These are phyloP conservation scores for Nothoprocta pentlandii DNA, from an alignment of 2,113 vertebrate species.

Conservation along the genomic window DNA sequence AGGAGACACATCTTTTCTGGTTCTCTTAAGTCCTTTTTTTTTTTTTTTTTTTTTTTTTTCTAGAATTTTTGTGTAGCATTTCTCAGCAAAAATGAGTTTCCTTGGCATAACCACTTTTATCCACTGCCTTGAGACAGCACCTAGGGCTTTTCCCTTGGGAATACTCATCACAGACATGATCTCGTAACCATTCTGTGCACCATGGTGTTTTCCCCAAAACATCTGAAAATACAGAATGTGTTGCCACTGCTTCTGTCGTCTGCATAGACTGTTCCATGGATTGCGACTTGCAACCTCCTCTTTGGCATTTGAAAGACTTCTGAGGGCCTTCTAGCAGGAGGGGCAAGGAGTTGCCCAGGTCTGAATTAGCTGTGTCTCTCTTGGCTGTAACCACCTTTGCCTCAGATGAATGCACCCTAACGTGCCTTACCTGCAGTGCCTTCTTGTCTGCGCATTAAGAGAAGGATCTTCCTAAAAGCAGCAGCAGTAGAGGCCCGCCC, in stretches of 20 bases:
- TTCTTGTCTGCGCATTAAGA: background rate
- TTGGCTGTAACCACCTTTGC: background rate
- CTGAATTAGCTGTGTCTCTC: background rate
- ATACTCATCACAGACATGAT: background rate
- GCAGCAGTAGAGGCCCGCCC: background rate
- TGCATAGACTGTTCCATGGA: background rate
- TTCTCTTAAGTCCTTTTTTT: background rate
- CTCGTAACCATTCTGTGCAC: background rate
- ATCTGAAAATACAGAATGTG: background rate
- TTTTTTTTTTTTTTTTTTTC: background rate
- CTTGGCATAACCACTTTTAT: background rate
- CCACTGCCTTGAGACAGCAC: background rate
- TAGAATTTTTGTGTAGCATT: background rate
- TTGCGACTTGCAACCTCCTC: background rate
- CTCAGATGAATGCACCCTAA: background rate
- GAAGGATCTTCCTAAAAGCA: background rate
- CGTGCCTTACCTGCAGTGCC: background rate
- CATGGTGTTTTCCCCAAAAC: background rate
- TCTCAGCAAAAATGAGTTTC: background rate
- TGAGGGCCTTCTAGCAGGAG: background rate
- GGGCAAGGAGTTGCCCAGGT: background rate
- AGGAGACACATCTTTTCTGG: background rate
- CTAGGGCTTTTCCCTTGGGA: background rate
- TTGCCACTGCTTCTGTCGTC: background rate
- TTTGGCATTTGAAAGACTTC: background rate